Conservation (phyloP, 2,113 vertebrate species). For the Nothocercus nigrocapillus region DNA sequence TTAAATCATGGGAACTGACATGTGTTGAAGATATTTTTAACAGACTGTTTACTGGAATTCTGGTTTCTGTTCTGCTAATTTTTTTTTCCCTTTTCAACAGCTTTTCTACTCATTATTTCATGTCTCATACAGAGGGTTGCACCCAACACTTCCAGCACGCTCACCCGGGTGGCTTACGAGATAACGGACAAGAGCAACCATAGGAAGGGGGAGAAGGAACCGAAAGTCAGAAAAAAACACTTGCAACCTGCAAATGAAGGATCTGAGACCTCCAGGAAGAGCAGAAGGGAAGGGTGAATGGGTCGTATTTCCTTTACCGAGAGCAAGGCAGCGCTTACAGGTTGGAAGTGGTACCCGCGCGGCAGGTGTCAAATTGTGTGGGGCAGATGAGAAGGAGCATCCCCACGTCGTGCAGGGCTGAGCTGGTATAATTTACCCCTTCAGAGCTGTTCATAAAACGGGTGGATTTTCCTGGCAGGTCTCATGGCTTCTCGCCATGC, state of each 20-base stretch:
- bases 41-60: conserved; percentile 65
- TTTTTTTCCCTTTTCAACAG: neutral
- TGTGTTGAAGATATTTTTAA: conserved; percentile 60
- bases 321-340: neutral
- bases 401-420: neutral
- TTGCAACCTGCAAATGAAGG: neutral
- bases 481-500: neutral
- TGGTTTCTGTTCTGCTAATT: conserved; percentile 64
- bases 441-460: neutral
- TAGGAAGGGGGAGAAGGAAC: neutral
- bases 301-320: neutral
- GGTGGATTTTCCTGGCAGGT: neutral
- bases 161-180: neutral
- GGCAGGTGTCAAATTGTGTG: neutral
- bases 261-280: neutral
- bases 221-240: neutral
- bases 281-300: neutral
- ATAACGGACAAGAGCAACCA: neutral
- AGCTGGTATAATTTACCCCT: neutral
- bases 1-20: conserved; percentile 7
- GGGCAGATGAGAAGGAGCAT: neutral
- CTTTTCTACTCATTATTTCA: conserved; percentile 29
- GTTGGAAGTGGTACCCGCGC: fast-evolving
- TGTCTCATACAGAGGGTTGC: neutral
- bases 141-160: neutral